A percentile compares a stretch with the other conserved stretches of the same genome.
Evolutionary conservation across 2,888 invertebrate species (phyloP).

Genomic region (Acleris emargana): DNA sequence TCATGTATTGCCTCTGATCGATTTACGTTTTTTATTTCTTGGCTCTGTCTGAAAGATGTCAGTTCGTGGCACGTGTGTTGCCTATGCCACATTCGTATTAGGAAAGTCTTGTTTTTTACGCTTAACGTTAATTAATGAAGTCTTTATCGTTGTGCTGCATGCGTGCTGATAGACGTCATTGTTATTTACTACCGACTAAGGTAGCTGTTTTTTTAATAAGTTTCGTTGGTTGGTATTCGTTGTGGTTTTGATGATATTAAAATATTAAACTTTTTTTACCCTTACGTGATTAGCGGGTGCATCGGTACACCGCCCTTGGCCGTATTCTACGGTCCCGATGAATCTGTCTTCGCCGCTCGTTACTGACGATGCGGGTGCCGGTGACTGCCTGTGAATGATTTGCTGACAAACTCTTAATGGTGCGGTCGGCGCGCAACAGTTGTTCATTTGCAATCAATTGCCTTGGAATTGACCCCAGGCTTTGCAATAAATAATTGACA

Average conservation of each 20-base stretch:
- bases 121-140: too few relatives aligned
- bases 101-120: too few relatives aligned
- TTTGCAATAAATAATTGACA: too few relatives aligned
- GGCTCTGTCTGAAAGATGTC: neutral
- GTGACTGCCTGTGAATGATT: slow-evolving; percentile 9
- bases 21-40: neutral
- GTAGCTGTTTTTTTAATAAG: too few relatives aligned
- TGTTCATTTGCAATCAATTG: neutral
- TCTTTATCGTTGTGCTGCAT: too few relatives aligned
- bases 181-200: too few relatives aligned
- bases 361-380: slow-evolving; percentile 52
- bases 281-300: slow-evolving; percentile 16
- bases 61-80: neutral
- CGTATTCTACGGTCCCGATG: slow-evolving; percentile 53
- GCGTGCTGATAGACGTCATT: too few relatives aligned
- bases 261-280: neutral
- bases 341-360: slow-evolving; percentile 27
- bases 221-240: too few relatives aligned
- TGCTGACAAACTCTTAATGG: slow-evolving; percentile 1
- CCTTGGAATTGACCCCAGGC: too few relatives aligned
- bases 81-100: too few relatives aligned
- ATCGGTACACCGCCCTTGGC: slow-evolving; percentile 60
- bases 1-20: neutral
- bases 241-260: neutral
- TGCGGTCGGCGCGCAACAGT: neutral